Conservation (phyloP, 2,888 invertebrate genomes). For the Diploptera punctata region DNA sequence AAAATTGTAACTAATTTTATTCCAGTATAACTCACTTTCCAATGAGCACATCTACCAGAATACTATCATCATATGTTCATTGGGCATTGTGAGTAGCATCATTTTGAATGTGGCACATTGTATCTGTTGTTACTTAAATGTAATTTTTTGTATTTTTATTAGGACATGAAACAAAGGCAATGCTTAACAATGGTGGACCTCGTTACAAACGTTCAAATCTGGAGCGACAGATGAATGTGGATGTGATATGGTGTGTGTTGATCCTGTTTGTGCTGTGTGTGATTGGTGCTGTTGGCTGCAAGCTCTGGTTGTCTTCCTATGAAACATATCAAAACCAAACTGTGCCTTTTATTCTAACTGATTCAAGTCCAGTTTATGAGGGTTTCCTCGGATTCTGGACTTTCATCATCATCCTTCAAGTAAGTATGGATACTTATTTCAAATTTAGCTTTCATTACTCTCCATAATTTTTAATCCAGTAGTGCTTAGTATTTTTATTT, state of each 20-base stretch:
- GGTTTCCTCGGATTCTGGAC: slow-evolving; percentile 93
- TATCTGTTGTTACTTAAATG: no score
- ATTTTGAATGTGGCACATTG: no score
- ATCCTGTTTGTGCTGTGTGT: slow-evolving; percentile 89
- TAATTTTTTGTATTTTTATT: slow-evolving; percentile 45
- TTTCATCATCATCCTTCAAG: slow-evolving; percentile 93
- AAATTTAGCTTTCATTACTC: no score
- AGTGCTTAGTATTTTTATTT: no score
- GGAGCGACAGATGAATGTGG: slow-evolving; percentile 93
- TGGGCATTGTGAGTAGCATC: no score
- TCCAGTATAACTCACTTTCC: no score
- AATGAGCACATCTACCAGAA: no score
- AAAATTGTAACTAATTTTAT: no score
- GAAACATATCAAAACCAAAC: slow-evolving; percentile 56
- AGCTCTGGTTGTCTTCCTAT: slow-evolving; percentile 78
- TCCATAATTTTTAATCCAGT: no score
- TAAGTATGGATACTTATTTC: no score
- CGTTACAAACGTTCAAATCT: slow-evolving; percentile 91
- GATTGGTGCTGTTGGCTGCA: slow-evolving; percentile 90
- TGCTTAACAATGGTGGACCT: slow-evolving; percentile 96
- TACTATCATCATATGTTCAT: no score
- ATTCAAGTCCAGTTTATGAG: slow-evolving; percentile 69
- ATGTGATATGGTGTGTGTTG: slow-evolving; percentile 95
- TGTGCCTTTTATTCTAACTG: slow-evolving; percentile 69
- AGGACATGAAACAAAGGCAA: slow-evolving; percentile 97